Base-by-base conservation (phyloP, 2,113 vertebrate genomes). In the Donacobius atricapilla region DNA sequence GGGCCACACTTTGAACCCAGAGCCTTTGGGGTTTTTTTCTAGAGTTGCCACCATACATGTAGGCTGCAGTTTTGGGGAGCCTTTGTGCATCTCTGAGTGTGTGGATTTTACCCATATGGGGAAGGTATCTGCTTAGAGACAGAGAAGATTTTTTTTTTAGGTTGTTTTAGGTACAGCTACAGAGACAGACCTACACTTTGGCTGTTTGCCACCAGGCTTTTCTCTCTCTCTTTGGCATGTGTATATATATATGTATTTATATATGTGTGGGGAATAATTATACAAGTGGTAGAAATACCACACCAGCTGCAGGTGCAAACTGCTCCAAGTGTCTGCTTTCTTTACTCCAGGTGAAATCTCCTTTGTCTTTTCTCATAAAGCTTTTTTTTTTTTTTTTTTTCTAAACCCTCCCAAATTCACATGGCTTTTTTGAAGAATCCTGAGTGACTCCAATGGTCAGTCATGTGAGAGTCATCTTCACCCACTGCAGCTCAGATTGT, bases 401-500 rank as follows among this genome's bases (percentile, higher is more conserved):
- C 31, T 7, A 8, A 87, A 11, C 10, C 7, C 35, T 50, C 33
- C 37, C 22, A 61, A 87, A 64, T 40, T 40, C 31, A 58, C 13
- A 7, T 0, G 22, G 33, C 16, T 86, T 92, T 76, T 56, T 72
- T 1, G 9, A 79, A 79, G 78, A 76, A 90, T 21, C 31, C 25
- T 75, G 27, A 47, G 45, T 40, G 56, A 56, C n/a, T 75, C 44
- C 1, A 3, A 3, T 7, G 16, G 77, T 39, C 78, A 79, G 21
- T 13, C 2, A 1, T 5, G 35, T 31, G 33, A 1, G 3, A 72
- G 48, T 7, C 4, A 9, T 19, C 30, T 37, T 31, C 48, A 63
- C n/a, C 73, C n/a, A 35, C 68, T 47, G 54, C 54, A 66, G 31
- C 39, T 93, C 58, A 20, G 25, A 57, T 15, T 42, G 40, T 54